A percentile compares a stretch with the other conserved stretches of the same genome.
These are phyloP conservation scores for Astur gentilis DNA, from an alignment of 2,113 vertebrate genomes.

Conservation along the genomic window DNA sequence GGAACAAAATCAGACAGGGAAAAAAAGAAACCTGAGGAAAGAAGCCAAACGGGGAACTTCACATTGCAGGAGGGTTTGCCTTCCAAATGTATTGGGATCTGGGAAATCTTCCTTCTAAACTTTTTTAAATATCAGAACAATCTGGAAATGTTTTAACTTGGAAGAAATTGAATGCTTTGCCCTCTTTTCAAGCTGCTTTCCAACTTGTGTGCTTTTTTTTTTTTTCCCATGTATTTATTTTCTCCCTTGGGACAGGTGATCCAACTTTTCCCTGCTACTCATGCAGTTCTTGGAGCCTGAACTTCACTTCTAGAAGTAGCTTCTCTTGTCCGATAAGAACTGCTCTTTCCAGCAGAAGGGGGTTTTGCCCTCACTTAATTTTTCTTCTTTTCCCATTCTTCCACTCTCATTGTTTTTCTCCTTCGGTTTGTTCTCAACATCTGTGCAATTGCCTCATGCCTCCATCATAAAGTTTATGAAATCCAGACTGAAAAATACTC, in stretches of 20 bases:
- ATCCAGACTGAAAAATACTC: background rate
- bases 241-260: background rate
- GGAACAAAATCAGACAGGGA: background rate
- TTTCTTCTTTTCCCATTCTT: background rate
- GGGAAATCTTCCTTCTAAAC: background rate
- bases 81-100: background rate
- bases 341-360: background rate
- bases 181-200: background rate
- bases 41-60: background rate
- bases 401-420: background rate
- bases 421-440: background rate
- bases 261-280: background rate
- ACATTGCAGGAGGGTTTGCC: background rate
- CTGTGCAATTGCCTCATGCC: background rate
- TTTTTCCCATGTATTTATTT: background rate
- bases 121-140: conserved; percentile 10
- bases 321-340: background rate
- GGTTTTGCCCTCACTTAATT: background rate
- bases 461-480: background rate
- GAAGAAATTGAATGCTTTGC: background rate
- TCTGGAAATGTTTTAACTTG: conserved; percentile 47
- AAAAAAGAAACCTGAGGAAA: background rate
- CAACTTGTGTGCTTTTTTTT: background rate
- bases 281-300: background rate
- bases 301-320: background rate